A percentile compares a stretch with the other conserved stretches of the same genome.
These are phyloP conservation scores for Sciurus vulgaris DNA, from an alignment of 2,797 vertebrate species.

Conservation along the genomic window DNA sequence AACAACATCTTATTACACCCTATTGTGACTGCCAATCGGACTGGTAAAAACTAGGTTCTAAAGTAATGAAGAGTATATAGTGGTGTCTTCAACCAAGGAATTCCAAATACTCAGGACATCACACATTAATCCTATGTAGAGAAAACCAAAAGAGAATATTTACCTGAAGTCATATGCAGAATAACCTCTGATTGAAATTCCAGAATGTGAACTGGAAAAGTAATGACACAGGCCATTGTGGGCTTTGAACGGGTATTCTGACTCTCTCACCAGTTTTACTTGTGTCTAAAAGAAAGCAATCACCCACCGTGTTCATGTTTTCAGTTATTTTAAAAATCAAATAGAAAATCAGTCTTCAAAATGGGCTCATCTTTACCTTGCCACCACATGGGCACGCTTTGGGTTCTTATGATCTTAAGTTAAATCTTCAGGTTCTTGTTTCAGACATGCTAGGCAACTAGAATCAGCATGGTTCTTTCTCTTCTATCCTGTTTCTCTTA, in stretches of 20 bases:
- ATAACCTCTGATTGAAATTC: conserved; percentile 91
- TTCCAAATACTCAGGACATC: conserved; percentile 45
- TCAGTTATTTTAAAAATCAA: background rate
- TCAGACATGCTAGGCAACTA: background rate
- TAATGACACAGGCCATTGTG: conserved; percentile 91
- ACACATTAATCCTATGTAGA: background rate
- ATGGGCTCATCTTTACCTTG: background rate
- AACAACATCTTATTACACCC: background rate
- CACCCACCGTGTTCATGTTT: background rate
- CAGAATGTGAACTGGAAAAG: conserved; percentile 89
- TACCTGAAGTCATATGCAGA: conserved; percentile 93
- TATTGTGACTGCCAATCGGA: background rate
- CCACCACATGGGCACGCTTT: too few species aligned
- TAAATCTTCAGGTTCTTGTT: background rate
- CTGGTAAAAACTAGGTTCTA: background rate
- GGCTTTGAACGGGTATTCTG: conserved; percentile 93
- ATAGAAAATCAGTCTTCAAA: background rate
- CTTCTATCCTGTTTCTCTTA: background rate
- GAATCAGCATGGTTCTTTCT: background rate
- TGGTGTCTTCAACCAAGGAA: background rate
- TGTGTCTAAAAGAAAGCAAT: conserved; percentile 88
- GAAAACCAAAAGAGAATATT: conserved; percentile 49
- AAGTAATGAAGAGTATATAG: background rate
- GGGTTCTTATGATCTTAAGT: background rate
- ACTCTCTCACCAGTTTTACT: conserved; percentile 91